A percentile compares a stretch with the other conserved stretches of the same genome.
Evolutionary conservation across 2,113 vertebrate genomes (phyloP).

Genomic region (Osmerus mordax): DNA sequence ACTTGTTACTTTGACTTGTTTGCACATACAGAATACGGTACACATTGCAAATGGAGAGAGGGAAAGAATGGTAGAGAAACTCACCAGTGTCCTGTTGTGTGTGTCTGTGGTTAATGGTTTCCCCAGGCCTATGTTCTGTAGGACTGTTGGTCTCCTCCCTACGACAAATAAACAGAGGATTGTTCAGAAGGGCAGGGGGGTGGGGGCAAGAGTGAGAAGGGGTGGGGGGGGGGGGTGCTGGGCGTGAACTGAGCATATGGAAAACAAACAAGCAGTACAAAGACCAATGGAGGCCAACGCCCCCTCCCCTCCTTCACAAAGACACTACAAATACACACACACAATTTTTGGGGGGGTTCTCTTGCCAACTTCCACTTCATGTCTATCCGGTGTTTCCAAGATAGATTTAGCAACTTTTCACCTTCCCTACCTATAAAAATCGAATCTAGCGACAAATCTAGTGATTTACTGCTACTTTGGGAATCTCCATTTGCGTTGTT

Average conservation of each 20-base stretch:
- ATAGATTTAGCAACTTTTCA: no score
- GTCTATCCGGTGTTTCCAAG: no score
- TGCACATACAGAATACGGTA: no score
- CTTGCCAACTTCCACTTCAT: no score
- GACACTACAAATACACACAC: no score
- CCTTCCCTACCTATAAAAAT: no score
- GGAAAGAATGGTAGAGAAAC: slow-evolving; percentile 31
- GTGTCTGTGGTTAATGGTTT: slow-evolving; percentile 55
- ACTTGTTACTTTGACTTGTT: background rate
- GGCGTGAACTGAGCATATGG: slow-evolving; percentile 28
- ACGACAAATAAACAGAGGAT: slow-evolving; percentile 53
- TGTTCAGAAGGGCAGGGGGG: slow-evolving; percentile 34
- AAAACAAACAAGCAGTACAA: slow-evolving; percentile 53
- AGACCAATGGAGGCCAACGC: background rate
- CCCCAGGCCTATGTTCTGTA: slow-evolving; percentile 42
- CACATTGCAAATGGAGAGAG: background rate
- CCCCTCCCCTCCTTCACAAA: no score
- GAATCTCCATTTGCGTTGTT: no score
- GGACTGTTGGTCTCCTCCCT: slow-evolving; percentile 56
- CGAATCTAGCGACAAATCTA: no score
- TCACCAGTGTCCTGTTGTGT: slow-evolving; percentile 60
- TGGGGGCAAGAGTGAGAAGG: slow-evolving; percentile 17
- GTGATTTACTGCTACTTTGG: no score
- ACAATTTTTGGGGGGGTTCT: no score
- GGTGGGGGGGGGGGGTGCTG: background rate